These are phyloP conservation scores for Agrilus planipennis DNA, from an alignment of 1,140 invertebrate species.

Conservation along the genomic window DNA sequence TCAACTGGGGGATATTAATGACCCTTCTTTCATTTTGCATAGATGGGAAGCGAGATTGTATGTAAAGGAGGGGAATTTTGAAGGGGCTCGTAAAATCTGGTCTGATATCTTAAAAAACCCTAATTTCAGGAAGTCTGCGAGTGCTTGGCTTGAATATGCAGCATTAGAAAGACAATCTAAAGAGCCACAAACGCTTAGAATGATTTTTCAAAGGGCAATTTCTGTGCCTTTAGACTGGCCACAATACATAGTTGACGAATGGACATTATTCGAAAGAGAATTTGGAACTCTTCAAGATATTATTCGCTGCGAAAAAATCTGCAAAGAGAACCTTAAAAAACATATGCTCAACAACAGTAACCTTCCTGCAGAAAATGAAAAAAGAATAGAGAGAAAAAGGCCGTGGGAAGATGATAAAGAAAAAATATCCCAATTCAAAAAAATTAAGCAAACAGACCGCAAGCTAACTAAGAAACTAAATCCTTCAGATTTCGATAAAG, in stretches of 20 bases:
- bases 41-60: slow-evolving; percentile 39
- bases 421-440: background rate
- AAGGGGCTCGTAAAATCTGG: slow-evolving; percentile 53
- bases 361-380: background rate
- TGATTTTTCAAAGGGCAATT: slow-evolving; percentile 50
- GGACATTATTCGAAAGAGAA: slow-evolving; percentile 66
- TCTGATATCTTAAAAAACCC: slow-evolving; percentile 49
- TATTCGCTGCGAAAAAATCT: slow-evolving; percentile 35
- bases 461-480: slow-evolving; percentile 31
- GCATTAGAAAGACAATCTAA: slow-evolving; percentile 54
- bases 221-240: slow-evolving; percentile 52
- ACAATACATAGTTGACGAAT: slow-evolving; percentile 56
- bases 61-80: slow-evolving; percentile 54
- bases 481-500: slow-evolving; percentile 33
- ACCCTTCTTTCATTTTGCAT: slow-evolving; percentile 47
- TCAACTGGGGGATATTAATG: slow-evolving; percentile 46
- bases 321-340: slow-evolving; percentile 24
- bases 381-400: slow-evolving; percentile 1
- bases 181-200: slow-evolving; percentile 49
- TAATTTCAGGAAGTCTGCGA: slow-evolving; percentile 39
- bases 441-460: slow-evolving; percentile 8
- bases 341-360: slow-evolving; percentile 12
- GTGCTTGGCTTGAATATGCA: slow-evolving; percentile 59
- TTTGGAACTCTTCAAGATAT: slow-evolving; percentile 52
- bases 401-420: background rate